Evolutionary conservation across 2,888 invertebrate species (phyloP).

Genomic region (Gymnocheta viridis): DNA sequence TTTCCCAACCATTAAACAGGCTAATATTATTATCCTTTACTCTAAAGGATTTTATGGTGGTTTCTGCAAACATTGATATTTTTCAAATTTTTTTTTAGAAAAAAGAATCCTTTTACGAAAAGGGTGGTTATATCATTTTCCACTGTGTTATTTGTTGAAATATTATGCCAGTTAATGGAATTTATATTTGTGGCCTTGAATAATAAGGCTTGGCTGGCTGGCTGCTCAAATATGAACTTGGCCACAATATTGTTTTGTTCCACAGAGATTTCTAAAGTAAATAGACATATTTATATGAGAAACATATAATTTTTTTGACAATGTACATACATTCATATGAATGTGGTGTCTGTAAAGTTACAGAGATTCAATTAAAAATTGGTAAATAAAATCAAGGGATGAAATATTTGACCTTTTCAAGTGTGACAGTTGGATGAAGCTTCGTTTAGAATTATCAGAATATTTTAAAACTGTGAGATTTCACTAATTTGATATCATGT

Average conservation of each 20-base stretch:
- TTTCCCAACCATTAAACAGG: constrained; percentile 24
- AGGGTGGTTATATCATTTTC: constrained; percentile 48
- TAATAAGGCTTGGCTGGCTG: constrained; percentile 42
- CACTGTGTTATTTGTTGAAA: constrained; percentile 15
- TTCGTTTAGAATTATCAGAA: not conserved
- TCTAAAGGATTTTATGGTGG: constrained; percentile 53
- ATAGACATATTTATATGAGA: not conserved
- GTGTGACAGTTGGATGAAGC: not conserved
- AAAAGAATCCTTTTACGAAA: constrained; percentile 23
- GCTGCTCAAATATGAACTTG: constrained; percentile 14
- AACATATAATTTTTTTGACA: not conserved
- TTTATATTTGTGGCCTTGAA: constrained; percentile 63
- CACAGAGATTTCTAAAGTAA: not conserved
- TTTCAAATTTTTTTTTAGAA: constrained; percentile 5
- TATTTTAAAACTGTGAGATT: not conserved
- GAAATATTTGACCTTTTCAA: constrained; percentile 25
- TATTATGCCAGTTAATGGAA: constrained; percentile 48
- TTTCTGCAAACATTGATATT: constrained; percentile 35
- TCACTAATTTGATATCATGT: not conserved
- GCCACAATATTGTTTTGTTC: not conserved
- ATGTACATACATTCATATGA: not conserved
- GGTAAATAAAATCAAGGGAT: not conserved
- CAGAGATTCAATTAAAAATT: constrained; percentile 52
- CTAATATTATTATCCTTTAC: constrained; percentile 56
- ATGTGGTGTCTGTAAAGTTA: constrained; percentile 44